phyloP scores from a whole-genome alignment of 2,888 invertebrate genomes.

The Carcina quercana region DNA sequence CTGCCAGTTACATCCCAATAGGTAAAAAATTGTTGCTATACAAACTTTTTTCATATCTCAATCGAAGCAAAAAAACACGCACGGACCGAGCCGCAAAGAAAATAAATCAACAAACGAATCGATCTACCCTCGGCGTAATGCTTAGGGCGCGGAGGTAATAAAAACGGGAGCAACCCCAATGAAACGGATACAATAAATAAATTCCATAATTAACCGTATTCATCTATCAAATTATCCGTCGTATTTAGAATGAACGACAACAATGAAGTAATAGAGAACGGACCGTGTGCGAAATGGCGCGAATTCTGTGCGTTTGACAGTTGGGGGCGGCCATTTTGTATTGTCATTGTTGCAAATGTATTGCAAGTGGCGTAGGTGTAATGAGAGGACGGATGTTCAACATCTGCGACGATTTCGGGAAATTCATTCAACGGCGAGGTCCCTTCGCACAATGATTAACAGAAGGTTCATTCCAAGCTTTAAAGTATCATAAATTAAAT shows the following conservation, averaged over 20 bases:
- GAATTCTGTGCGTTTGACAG: constrained; percentile 53
- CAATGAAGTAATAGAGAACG: constrained; percentile 26
- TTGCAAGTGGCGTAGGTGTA: constrained; percentile 32
- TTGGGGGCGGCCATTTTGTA: constrained; percentile 51
- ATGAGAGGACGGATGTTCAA: constrained; percentile 13
- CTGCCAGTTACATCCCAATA: constrained; percentile 33
- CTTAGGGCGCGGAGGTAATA: constrained; percentile 49
- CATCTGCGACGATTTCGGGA: constrained; percentile 21
- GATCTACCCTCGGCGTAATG: constrained; percentile 38
- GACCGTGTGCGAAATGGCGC: constrained; percentile 35
- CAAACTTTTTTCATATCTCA: constrained; percentile 13
- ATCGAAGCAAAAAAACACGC: constrained; percentile 16
- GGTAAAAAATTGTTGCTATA: constrained; percentile 4
- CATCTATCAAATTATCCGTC: constrained; percentile 59
- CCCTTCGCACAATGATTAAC: no score
- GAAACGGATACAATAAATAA: constrained; percentile 69
- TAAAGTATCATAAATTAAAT: no score
- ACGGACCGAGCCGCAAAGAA: constrained; percentile 18
- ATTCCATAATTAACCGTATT: constrained; percentile 64
- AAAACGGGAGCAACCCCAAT: constrained; percentile 47
- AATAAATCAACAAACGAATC: constrained; percentile 40
- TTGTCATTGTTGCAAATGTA: constrained; percentile 36
- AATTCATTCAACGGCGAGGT: no score
- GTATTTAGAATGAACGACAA: constrained; percentile 34
- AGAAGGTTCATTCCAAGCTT: no score